phyloP scores from a whole-genome alignment of 2,888 invertebrate species.

The Trissoscelio sp. region DNA sequence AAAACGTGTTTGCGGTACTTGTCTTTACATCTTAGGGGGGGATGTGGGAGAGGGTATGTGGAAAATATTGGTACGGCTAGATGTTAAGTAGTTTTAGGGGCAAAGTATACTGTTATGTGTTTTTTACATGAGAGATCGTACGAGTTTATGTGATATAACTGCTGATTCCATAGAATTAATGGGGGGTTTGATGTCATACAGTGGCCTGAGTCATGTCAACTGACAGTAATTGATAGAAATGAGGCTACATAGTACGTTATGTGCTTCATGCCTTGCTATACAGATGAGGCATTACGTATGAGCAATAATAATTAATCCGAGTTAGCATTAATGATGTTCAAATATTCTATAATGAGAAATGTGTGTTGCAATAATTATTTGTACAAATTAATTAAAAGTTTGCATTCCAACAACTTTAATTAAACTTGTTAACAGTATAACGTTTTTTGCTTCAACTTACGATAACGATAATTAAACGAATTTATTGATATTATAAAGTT shows the following conservation, averaged over 20 bases:
- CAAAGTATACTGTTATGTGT: neutral
- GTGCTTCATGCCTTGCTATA: slow-evolving; percentile 11
- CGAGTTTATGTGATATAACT: neutral
- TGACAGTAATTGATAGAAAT: slow-evolving; percentile 41
- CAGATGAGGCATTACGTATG: slow-evolving; percentile 1
- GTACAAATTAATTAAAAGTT: too few relatives aligned
- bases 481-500: too few relatives aligned
- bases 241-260: slow-evolving; percentile 10
- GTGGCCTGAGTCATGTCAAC: slow-evolving; percentile 18
- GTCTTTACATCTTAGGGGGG: too few relatives aligned
- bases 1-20: neutral
- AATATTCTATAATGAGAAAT: too few relatives aligned
- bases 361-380: too few relatives aligned
- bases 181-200: slow-evolving; percentile 7
- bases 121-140: neutral
- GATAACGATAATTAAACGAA: too few relatives aligned
- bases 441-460: too few relatives aligned
- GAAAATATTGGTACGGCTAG: neutral
- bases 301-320: slow-evolving; percentile 10
- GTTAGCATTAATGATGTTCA: too few relatives aligned
- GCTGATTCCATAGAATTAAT: neutral
- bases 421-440: too few relatives aligned
- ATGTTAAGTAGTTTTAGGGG: neutral
- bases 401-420: too few relatives aligned
- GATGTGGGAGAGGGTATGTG: neutral